These are phyloP conservation scores for Anseranas semipalmata DNA, from an alignment of 2,113 vertebrate species.

Conservation along the genomic window DNA sequence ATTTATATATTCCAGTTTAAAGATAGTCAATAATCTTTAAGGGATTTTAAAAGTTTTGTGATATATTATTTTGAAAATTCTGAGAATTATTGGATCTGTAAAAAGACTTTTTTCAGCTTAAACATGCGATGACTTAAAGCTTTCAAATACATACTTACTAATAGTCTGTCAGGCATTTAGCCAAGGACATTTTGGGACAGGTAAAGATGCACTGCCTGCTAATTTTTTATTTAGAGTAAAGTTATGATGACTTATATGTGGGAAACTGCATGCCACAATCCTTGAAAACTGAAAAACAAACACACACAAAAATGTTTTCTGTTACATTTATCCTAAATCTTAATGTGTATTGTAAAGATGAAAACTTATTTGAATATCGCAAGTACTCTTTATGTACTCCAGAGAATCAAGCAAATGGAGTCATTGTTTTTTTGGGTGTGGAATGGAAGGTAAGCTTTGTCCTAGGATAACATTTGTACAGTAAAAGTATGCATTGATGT, in stretches of 20 bases:
- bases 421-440: background rate
- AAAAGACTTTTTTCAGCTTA: background rate
- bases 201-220: background rate
- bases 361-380: background rate
- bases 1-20: background rate
- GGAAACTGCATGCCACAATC: background rate
- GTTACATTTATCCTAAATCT: background rate
- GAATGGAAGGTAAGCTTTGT: background rate
- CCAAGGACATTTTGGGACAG: background rate
- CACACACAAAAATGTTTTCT: background rate
- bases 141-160: background rate
- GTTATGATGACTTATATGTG: background rate
- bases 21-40: background rate
- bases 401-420: background rate
- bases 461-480: background rate
- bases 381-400: background rate
- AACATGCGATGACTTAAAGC: background rate
- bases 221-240: background rate
- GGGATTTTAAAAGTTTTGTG: background rate
- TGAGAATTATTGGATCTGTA: background rate
- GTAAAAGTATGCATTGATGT: background rate
- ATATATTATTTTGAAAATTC: background rate
- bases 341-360: background rate
- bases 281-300: background rate
- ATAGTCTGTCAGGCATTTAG: background rate